Evolutionary conservation across 2,888 invertebrate species (phyloP).

Genomic region (Ephialtes manifestator): DNA sequence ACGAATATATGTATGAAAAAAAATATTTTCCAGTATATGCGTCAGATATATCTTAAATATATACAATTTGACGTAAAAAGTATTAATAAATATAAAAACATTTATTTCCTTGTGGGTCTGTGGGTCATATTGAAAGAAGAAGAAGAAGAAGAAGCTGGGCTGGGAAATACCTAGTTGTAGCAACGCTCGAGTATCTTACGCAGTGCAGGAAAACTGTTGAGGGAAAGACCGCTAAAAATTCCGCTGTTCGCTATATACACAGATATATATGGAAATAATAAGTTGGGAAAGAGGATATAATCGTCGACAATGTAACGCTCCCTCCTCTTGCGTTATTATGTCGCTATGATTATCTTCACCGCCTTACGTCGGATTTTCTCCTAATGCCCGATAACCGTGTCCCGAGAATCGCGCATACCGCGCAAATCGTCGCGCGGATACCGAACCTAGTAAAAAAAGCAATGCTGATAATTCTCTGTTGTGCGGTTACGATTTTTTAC

Average conservation of each 20-base stretch:
- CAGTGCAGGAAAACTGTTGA: not conserved
- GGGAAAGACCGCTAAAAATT: not conserved
- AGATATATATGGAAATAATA: not conserved
- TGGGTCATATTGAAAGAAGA: not conserved
- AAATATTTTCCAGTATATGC: too few relatives aligned
- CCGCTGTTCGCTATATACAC: not conserved
- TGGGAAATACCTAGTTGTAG: not conserved
- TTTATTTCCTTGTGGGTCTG: not conserved
- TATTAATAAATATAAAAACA: not conserved
- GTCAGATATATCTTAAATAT: too few relatives aligned
- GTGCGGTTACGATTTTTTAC: constrained; percentile 1
- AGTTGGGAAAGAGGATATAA: not conserved
- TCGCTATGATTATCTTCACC: constrained; percentile 59
- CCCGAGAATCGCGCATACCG: constrained; percentile 7
- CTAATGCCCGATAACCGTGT: constrained; percentile 9
- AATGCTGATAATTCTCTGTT: constrained; percentile 15
- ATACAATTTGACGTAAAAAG: too few relatives aligned
- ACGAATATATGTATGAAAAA: too few relatives aligned
- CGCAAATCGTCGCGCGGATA: constrained; percentile 11
- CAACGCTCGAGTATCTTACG: not conserved
- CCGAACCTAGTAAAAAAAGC: not conserved
- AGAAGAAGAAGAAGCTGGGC: not conserved
- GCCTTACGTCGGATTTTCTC: constrained; percentile 27
- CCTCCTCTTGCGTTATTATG: constrained; percentile 40
- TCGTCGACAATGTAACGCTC: constrained; percentile 1